phyloP scores from a whole-genome alignment of 1,140 invertebrate genomes.

The Drosophila suzukii region DNA sequence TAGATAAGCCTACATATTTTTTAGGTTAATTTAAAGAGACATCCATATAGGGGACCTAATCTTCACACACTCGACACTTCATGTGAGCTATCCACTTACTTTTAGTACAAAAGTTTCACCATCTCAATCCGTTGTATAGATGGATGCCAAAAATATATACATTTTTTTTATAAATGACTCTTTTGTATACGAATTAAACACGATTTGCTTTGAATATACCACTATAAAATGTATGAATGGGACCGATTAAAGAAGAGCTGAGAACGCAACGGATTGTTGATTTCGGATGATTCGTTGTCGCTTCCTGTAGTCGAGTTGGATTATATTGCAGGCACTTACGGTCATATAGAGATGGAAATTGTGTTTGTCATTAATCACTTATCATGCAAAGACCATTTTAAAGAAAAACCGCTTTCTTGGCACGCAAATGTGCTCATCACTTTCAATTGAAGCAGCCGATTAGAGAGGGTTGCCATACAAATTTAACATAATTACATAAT shows the following conservation, averaged over 20 bases:
- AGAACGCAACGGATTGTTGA: conserved; percentile 64
- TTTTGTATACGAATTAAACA: conserved; percentile 73
- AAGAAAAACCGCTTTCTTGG: conserved; percentile 12
- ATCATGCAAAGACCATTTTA: conserved; percentile 44
- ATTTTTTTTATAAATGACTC: conserved; percentile 55
- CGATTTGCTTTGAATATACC: conserved; percentile 64
- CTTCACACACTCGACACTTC: conserved; percentile 11
- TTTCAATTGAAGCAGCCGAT: conserved; percentile 60
- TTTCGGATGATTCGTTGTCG: conserved; percentile 49
- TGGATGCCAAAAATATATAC: conserved; percentile 61
- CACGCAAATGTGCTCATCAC: conserved; percentile 55
- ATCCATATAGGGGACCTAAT: conserved; percentile 9
- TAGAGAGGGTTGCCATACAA: conserved; percentile 59
- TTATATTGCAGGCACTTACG: conserved; percentile 19
- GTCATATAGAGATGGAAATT: conserved; percentile 31
- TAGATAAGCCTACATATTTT: conserved; percentile 1
- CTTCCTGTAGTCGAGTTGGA: conserved; percentile 61
- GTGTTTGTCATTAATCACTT: conserved; percentile 50
- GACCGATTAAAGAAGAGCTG: conserved; percentile 44
- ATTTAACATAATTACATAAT: conserved; percentile 35
- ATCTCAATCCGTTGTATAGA: conserved; percentile 59
- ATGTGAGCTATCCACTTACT: conserved; percentile 51
- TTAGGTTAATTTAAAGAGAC: neutral
- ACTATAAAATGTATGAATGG: conserved; percentile 63
- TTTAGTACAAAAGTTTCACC: conserved; percentile 61